Evolutionary conservation across 2,797 vertebrate genomes (phyloP).

Genomic region (Leucoraja ocellata): DNA sequence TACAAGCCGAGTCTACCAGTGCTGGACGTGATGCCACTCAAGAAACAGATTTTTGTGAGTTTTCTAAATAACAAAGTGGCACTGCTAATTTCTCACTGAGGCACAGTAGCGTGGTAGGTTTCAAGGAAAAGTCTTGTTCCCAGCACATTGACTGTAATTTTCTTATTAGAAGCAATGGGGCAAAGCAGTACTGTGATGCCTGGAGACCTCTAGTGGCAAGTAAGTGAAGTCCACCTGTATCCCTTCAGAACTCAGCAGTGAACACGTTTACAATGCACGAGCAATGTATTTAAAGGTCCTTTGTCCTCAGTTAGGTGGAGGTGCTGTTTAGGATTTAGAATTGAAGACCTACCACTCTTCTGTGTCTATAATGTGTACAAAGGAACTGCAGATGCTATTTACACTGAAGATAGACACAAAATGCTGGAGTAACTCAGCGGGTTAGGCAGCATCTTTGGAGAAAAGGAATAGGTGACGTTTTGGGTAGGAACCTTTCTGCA

Average conservation of each 20-base stretch:
- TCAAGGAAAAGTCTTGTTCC: not conserved
- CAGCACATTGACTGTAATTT: not conserved
- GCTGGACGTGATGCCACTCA: not conserved
- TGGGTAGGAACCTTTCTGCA: too few relatives aligned
- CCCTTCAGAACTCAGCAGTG: not conserved
- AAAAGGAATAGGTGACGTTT: too few relatives aligned
- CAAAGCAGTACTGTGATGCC: not conserved
- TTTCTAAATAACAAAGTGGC: not conserved
- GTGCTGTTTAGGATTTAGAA: not conserved
- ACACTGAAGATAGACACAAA: too few relatives aligned
- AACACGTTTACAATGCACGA: not conserved
- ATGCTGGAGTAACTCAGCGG: too few relatives aligned
- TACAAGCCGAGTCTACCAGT: not conserved
- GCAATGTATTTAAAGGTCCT: not conserved
- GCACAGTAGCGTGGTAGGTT: not conserved
- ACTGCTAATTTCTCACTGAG: not conserved
- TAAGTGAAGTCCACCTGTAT: not conserved
- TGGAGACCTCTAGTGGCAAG: not conserved
- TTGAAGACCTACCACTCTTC: not conserved
- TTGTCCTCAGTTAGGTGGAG: not conserved
- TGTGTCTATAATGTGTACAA: too few relatives aligned
- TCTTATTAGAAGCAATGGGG: not conserved
- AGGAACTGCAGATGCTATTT: too few relatives aligned
- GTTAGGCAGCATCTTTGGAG: too few relatives aligned
- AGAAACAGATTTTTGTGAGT: not conserved